These are phyloP conservation scores for Plectropomus leopardus DNA, from an alignment of 2,113 vertebrate species.

Conservation along the genomic window DNA sequence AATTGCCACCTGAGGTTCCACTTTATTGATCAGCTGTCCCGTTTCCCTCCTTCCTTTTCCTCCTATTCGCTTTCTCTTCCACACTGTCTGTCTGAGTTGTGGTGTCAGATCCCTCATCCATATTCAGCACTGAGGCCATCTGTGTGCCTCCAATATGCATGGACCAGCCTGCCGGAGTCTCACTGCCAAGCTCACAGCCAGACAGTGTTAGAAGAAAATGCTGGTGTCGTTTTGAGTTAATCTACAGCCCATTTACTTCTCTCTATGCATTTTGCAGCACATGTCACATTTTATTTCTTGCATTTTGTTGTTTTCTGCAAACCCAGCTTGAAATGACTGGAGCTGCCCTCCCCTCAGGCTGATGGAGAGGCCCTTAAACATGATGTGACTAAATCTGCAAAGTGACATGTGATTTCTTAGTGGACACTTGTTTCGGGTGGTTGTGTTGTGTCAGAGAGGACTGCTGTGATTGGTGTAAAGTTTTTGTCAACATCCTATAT, in stretches of 20 bases:
- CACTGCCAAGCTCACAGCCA: constrained; percentile 63
- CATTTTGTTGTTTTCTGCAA: constrained; percentile 44
- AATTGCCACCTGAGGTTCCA: constrained; percentile 62
- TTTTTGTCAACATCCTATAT: constrained; percentile 12
- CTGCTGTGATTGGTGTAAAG: constrained; percentile 18
- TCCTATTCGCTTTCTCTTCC: constrained; percentile 12
- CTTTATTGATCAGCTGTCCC: constrained; percentile 57
- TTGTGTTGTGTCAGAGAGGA: constrained; percentile 24
- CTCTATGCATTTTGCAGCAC: constrained; percentile 51
- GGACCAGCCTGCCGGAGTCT: constrained; percentile 69
- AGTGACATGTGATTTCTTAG: constrained; percentile 24
- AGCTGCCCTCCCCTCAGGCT: neutral
- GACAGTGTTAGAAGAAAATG: constrained; percentile 56
- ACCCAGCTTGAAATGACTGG: constrained; percentile 9
- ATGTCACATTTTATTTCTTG: constrained; percentile 49
- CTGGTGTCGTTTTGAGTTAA: constrained; percentile 63
- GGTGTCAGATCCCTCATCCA: constrained; percentile 79
- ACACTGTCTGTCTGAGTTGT: constrained; percentile 59
- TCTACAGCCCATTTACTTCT: constrained; percentile 48
- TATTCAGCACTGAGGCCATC: constrained; percentile 79
- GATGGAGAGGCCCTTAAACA: constrained; percentile 26
- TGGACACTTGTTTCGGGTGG: constrained; percentile 24
- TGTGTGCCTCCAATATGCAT: constrained; percentile 80
- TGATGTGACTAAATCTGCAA: constrained; percentile 49
- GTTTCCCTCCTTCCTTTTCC: neutral